Evolutionary conservation across 2,113 vertebrate genomes (phyloP), one percentile per base, ranked within the genome.

Genomic region (Serilophus lunatus): DNA sequence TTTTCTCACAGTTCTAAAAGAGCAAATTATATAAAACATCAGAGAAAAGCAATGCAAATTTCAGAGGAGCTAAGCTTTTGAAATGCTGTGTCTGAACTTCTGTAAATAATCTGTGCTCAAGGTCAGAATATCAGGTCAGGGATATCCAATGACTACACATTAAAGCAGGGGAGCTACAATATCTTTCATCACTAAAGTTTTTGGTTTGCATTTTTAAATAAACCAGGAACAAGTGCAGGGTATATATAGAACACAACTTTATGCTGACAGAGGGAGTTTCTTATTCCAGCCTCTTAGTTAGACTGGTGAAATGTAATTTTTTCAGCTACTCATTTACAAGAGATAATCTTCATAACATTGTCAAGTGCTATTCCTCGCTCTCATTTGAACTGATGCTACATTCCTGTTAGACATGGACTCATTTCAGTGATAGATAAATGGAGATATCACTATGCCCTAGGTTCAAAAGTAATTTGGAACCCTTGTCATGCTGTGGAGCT

Each of bases 151-250:
- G 40, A 83, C 85, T 74, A 6, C 13, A 18, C 31, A 17, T 24
- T 40, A 69, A 85, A 87, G 40, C 53, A 38, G 38, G 16, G 33
- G 36, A 88, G 33, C 44, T 53, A 45, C 49, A 53, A 1, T 72
- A 49, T 80, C 79, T 89, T 79, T 93, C 88, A 78, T 83, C 72
- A 53, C 86, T 88, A 5, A 35, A 68, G 63, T 45, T 95, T 85
- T 86, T 53, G 19, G 54, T 77, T 95, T 86, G 86, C 42, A 31
- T 93, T 96, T 96, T 96, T 86, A 92, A 90, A 88, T 91, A 88
- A 92, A 78, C 47, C 69, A 81, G 83, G 64, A 86, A 50, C 83
- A 94, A 96, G 91, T 95, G 86, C 54, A 76, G 57, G 12, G 12
- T 57, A 60, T 92, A 77, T 57, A 70, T 88, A 92, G 63, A 76